A percentile compares a stretch with the other conserved stretches of the same genome.
Evolutionary conservation across 2,888 invertebrate genomes (phyloP).

Genomic region (Pelosia muscerda): DNA sequence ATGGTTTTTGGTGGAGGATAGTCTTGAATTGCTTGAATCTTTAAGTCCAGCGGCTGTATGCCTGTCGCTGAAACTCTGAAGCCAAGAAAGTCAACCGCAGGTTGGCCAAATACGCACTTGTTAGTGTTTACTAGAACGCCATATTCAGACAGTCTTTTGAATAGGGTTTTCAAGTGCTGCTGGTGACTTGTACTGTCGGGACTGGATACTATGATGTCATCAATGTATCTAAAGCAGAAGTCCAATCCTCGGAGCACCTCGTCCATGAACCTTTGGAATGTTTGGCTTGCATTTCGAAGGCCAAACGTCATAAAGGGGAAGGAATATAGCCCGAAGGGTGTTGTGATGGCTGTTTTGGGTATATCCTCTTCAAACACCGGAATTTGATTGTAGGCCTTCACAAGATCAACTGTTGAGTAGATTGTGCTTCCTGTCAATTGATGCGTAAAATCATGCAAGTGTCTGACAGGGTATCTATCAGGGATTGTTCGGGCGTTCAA

Average conservation of each 20-base stretch:
- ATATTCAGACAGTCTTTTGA: conserved; percentile 13
- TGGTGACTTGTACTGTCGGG: neutral
- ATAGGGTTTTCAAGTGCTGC: conserved; percentile 13
- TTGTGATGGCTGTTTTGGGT: conserved; percentile 14
- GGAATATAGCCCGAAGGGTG: conserved; percentile 8
- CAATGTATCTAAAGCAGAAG: conserved; percentile 15
- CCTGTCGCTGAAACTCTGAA: conserved; percentile 9
- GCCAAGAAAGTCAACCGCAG: conserved; percentile 10
- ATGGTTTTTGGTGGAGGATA: conserved; percentile 5
- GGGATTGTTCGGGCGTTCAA: conserved; percentile 20
- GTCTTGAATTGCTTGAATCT: too few relatives aligned
- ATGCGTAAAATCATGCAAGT: conserved; percentile 19
- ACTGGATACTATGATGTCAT: conserved; percentile 19
- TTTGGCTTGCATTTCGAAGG: conserved; percentile 7
- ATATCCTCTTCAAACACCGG: too few relatives aligned
- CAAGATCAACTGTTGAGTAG: conserved; percentile 9
- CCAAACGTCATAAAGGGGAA: conserved; percentile 10
- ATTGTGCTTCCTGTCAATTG: conserved; percentile 10
- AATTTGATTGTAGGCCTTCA: conserved; percentile 1
- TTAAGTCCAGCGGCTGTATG: conserved; percentile 11
- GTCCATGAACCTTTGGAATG: conserved; percentile 16
- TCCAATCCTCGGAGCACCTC: conserved; percentile 12
- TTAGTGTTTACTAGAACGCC: conserved; percentile 19
- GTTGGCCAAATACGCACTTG: conserved; percentile 17
- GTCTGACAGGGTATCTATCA: conserved; percentile 20